Base-by-base conservation (phyloP, 1,140 invertebrate species). In the Drosophila seguyi region DNA sequence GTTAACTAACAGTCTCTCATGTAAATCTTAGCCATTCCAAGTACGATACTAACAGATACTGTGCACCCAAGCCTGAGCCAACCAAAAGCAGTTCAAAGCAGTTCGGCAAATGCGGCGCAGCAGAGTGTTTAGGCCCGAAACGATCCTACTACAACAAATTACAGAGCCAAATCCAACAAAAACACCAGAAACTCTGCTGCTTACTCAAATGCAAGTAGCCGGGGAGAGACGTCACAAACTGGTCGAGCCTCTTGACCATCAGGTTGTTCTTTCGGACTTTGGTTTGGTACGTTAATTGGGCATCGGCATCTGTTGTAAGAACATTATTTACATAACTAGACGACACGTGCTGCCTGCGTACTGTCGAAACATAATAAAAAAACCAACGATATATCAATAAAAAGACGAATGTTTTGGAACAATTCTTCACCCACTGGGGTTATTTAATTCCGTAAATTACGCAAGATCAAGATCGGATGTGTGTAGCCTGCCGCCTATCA, bases 41-140 rank as follows among this genome's bases (percentile, higher is more conserved):
- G 66, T 36, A 18, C 55, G 1, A 29, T 27, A 53, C 20, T 36
- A 20, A 11, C 36, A 25, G 20, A 34, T 25, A 53, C 14, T 58
- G 20, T 25, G 31, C 52, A 27, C 48, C 22, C 8, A 75, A 38
- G 34, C 48, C 50, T 10, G 11, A 75, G 48, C 77, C 71, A 34
- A 45, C 77, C 45, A 55, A 68, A 80, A 62, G 71, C 78, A 80
- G 77, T 69, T 80, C 39, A 45, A 75, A 80, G 78, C 78, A 80
- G 76, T 80, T 74, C 52, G 38, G 65, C 55, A 59, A 78, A 79
- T 68, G 65, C 73, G 67, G 29, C 67, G 29, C 69, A 29, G 31
- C 34, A 38, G 31, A 36, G 67, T 59, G 69, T 72, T 59, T 73
- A 59, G 69, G 69, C 69, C 69, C 44, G 67, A 72, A 73, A 36